Evolutionary conservation across 2,797 vertebrate genomes (phyloP).

Genomic region (Acipenser transmontanus): DNA sequence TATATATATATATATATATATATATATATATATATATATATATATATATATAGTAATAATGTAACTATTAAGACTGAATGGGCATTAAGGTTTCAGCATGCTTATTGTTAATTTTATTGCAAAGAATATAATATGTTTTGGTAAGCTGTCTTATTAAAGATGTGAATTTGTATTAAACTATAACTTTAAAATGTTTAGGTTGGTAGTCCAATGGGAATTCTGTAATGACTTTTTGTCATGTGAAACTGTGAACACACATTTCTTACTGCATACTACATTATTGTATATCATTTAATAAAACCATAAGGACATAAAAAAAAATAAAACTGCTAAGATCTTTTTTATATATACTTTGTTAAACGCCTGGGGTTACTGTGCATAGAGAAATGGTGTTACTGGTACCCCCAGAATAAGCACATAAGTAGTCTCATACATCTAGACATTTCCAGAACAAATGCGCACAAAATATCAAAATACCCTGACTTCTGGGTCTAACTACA

Average conservation of each 20-base stretch:
- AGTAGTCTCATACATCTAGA: too few species aligned
- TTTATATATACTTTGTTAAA: background rate
- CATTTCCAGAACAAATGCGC: too few species aligned
- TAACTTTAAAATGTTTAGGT: constrained; percentile 58
- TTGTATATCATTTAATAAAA: constrained; percentile 86
- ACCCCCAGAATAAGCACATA: too few species aligned
- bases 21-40: background rate
- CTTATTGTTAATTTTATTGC: constrained; percentile 62
- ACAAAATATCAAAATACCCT: too few species aligned
- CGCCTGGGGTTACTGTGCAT: background rate
- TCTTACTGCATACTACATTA: constrained; percentile 74
- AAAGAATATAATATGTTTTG: constrained; percentile 72
- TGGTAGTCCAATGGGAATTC: constrained; percentile 82
- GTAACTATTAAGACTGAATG: constrained; percentile 73
- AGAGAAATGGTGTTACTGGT: too few species aligned
- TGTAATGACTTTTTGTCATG: constrained; percentile 77
- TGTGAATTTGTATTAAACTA: constrained; percentile 69
- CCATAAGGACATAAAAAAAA: constrained; percentile 44
- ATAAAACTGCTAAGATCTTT: too few species aligned
- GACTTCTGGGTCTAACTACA: too few species aligned
- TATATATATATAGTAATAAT: too few species aligned
- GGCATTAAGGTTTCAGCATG: constrained; percentile 79
- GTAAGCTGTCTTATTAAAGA: constrained; percentile 72
- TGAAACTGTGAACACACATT: constrained; percentile 84
- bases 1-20: too few species aligned